phyloP scores from a whole-genome alignment of 1,140 invertebrate genomes.

The Drosophila grimshawi region DNA sequence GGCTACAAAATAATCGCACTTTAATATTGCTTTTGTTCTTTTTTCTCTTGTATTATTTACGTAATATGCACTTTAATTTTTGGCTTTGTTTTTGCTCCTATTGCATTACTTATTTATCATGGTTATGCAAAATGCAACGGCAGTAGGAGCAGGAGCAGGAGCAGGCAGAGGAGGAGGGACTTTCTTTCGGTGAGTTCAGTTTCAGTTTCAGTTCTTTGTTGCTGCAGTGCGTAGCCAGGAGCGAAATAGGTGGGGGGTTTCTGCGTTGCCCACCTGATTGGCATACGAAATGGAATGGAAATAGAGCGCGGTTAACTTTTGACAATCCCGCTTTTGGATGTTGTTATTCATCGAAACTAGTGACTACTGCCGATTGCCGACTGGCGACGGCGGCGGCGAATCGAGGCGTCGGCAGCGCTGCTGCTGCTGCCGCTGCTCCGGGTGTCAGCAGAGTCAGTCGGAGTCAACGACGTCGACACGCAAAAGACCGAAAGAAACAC shows the following conservation, averaged over 20 bases:
- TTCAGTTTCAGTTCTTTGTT: constrained; percentile 22
- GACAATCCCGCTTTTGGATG: constrained; percentile 43
- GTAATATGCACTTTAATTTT: constrained; percentile 38
- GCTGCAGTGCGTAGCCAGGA: constrained; percentile 4
- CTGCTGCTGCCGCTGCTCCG: constrained; percentile 24
- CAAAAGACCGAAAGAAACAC: constrained; percentile 60
- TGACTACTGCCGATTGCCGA: constrained; percentile 23
- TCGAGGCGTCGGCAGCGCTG: constrained; percentile 35
- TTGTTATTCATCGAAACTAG: constrained; percentile 66
- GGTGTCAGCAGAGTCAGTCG: constrained; percentile 15
- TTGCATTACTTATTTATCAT: constrained; percentile 13
- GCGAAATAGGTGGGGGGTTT: background rate
- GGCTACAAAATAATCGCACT: constrained; percentile 21
- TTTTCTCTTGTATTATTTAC: constrained; percentile 15
- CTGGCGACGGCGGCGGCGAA: constrained; percentile 21
- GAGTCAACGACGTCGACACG: constrained; percentile 42
- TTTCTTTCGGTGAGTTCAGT: background rate
- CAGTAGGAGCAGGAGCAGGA: too few species aligned
- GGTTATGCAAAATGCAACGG: constrained; percentile 10
- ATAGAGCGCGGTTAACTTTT: background rate
- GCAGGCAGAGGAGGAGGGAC: background rate
- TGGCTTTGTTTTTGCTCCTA: constrained; percentile 5
- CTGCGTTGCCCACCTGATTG: constrained; percentile 14
- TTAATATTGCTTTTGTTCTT: constrained; percentile 13
- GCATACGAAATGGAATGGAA: constrained; percentile 28